Base-by-base conservation (phyloP, 2,113 vertebrate genomes). In the Spea multiplicata region DNA sequence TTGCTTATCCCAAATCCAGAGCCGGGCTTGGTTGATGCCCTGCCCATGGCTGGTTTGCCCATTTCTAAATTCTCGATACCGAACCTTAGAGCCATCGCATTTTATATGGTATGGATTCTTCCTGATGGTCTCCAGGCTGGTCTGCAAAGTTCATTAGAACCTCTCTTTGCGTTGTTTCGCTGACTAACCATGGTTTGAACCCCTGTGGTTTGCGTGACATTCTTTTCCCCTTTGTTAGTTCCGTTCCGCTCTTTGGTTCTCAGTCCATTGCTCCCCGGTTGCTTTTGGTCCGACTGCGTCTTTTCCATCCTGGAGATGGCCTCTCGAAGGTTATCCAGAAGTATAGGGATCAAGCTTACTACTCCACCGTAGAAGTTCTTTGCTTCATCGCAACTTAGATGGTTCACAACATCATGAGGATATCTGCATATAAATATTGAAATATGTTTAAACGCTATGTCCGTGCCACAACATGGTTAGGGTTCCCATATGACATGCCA, bases 311-410 rank as follows among this genome's bases (percentile, higher is more conserved):
- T 83, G 52, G 82, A 71, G 0, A 91, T 12, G 86, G 90, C 91
- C 13, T 90, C 85, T 69, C 59, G 88, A 75, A 94, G 73, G 8
- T 74, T 66, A 77, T 94, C 94, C 0, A 94, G 70, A 0, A 88
- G 55, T 13, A 93, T 4, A 16, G 94, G 92, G 59, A 94, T 84
- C 74, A 94, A 83, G 84, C 94, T 95, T 78, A 94, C 91, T 73
- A 94, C 86, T 0, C 93, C 94, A 2, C 93, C 92, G 0, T 93
- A 95, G 76, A 88, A 90, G 65, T 93, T 90, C 78, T 49, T 86
- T 13, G 93, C 91, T 80, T 95, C 93, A 0, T 93, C 80, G 2
- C 91, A 92, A 82, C 93, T 94, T 75, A 95, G 90, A 81, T 89
- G 89, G 74, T 94, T 94, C 62, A 94, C 86, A 70, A 89, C 89